phyloP scores from a whole-genome alignment of 2,797 vertebrate genomes.

The Galago senegalensis region DNA sequence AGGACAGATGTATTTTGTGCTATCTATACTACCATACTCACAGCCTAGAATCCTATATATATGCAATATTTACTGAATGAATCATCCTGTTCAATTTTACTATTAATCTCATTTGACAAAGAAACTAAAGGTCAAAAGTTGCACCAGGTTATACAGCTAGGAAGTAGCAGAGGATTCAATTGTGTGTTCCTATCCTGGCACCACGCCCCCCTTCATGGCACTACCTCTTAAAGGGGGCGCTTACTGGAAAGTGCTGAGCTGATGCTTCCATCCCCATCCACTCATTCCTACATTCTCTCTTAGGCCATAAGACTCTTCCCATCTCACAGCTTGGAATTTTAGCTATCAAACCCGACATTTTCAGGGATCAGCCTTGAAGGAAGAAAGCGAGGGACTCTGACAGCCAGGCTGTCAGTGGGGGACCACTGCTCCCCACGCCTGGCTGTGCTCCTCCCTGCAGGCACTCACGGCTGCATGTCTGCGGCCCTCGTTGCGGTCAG shows the following conservation, averaged over 20 bases:
- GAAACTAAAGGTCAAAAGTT: background rate
- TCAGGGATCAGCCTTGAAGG: background rate
- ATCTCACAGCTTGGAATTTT: background rate
- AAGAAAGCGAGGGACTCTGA: background rate
- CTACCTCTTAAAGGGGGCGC: background rate
- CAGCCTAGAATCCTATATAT: background rate
- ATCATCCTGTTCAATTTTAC: background rate
- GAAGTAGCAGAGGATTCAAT: background rate
- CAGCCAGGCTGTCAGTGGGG: too few species aligned
- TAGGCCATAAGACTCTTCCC: background rate
- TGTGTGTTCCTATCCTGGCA: background rate
- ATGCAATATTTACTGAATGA: background rate
- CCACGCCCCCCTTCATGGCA: background rate
- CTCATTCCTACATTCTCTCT: background rate
- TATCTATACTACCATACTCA: background rate
- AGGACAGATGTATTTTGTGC: background rate
- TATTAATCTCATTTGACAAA: slow-evolving; percentile 14
- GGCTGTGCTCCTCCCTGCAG: background rate
- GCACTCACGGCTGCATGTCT: slow-evolving; percentile 96
- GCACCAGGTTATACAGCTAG: background rate
- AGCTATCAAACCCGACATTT: background rate
- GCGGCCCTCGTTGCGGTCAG: slow-evolving; percentile 97
- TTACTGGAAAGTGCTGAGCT: background rate
- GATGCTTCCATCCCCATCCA: background rate
- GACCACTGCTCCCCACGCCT: background rate